phyloP scores from a whole-genome alignment of 1,140 invertebrate species.

The Glossosoma conforme region DNA sequence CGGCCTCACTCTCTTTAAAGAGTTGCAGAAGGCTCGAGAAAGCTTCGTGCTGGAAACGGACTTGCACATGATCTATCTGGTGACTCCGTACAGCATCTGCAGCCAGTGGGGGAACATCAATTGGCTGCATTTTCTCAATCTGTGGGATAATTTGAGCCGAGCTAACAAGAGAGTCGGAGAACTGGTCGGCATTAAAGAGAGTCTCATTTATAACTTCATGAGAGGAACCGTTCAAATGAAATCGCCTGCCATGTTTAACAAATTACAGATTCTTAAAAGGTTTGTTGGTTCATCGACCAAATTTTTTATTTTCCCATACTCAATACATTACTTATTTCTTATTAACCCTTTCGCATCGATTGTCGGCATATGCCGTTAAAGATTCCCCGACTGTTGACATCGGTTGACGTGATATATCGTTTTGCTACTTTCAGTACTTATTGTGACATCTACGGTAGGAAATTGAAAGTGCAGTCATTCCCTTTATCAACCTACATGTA shows the following conservation, averaged over 20 bases:
- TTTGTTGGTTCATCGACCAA: constrained; percentile 25
- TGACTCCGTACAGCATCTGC: constrained; percentile 80
- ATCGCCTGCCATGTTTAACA: constrained; percentile 46
- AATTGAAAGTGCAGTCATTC: too few species aligned
- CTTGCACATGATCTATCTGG: constrained; percentile 90
- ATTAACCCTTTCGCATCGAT: too few species aligned
- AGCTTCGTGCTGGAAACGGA: constrained; percentile 92
- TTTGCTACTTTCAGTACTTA: too few species aligned
- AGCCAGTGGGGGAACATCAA: constrained; percentile 75
- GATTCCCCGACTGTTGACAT: too few species aligned
- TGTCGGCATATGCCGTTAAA: too few species aligned
- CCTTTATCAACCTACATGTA: too few species aligned
- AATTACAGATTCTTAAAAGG: constrained; percentile 42
- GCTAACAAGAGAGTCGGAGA: constrained; percentile 82
- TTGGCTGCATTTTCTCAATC: constrained; percentile 80
- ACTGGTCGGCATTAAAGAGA: constrained; percentile 86
- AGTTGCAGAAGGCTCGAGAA: constrained; percentile 84
- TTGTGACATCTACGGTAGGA: too few species aligned
- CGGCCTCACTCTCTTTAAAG: constrained; percentile 80
- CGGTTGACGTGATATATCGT: too few species aligned
- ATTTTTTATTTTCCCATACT: too few species aligned
- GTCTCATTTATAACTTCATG: constrained; percentile 78
- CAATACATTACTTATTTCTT: too few species aligned
- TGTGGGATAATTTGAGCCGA: constrained; percentile 79
- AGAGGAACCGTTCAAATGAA: constrained; percentile 59